Conservation (phyloP, 2,797 vertebrate genomes). For the Pangasius krempfi region DNA sequence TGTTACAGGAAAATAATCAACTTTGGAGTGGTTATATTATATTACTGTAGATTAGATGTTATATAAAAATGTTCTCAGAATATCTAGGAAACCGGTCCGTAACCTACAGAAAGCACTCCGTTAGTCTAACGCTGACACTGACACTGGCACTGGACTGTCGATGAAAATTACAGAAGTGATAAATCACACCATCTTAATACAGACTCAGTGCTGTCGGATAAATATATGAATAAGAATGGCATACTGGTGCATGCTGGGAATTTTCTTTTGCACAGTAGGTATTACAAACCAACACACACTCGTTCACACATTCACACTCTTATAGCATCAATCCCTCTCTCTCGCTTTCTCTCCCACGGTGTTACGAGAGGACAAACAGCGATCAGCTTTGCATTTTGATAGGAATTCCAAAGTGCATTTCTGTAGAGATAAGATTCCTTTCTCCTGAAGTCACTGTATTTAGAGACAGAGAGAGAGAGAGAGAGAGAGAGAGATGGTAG, state of each 20-base stretch:
- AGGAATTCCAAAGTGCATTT: conserved; percentile 69
- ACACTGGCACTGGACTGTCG: no score
- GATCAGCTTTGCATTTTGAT: conserved; percentile 54
- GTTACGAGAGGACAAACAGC: conserved; percentile 41
- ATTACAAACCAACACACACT: background rate
- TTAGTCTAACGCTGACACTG: no score
- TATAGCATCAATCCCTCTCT: background rate
- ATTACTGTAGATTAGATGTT: no score
- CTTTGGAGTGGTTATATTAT: no score
- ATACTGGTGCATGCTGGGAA: background rate
- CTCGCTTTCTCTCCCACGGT: background rate
- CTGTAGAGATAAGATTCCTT: conserved; percentile 73
- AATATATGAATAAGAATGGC: background rate
- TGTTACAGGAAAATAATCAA: no score
- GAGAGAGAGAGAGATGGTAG: conserved; percentile 21
- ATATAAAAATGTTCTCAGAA: no score
- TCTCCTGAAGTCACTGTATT: conserved; percentile 70
- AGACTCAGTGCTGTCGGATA: background rate
- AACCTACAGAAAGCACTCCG: no score
- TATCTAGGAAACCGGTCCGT: no score
- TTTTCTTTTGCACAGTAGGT: background rate
- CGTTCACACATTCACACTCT: background rate
- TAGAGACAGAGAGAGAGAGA: conserved; percentile 32
- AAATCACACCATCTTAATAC: no score
- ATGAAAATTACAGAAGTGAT: no score